These are phyloP conservation scores for Agrenia bidenticulata DNA, from an alignment of 2,888 invertebrate genomes.

Conservation along the genomic window DNA sequence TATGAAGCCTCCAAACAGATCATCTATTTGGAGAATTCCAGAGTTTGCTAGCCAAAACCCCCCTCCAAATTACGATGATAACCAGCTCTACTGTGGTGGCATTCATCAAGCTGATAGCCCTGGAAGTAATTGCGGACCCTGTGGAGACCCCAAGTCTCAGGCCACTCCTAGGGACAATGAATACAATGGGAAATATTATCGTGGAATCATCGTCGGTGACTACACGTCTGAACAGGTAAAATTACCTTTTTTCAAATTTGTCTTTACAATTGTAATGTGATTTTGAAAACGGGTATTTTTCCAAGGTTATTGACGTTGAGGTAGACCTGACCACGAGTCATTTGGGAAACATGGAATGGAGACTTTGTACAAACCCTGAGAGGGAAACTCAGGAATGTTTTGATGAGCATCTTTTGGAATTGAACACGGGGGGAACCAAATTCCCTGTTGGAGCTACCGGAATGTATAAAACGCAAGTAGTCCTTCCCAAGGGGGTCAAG, in stretches of 20 bases:
- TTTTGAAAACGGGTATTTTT: no score
- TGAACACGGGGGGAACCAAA: constrained; percentile 27
- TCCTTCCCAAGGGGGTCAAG: constrained; percentile 18
- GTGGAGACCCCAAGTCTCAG: constrained; percentile 20
- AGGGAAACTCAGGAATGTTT: constrained; percentile 31
- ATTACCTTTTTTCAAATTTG: no score
- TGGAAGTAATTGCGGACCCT: constrained; percentile 37
- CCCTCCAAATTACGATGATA: constrained; percentile 36
- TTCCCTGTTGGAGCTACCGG: constrained; percentile 7
- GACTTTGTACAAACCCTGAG: constrained; percentile 46
- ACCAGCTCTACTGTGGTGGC: constrained; percentile 34
- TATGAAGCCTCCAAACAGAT: constrained; percentile 35
- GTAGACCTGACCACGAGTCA: constrained; percentile 16
- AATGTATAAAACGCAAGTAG: neutral
- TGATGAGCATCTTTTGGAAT: constrained; percentile 37
- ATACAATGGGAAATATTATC: constrained; percentile 17
- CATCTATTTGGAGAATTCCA: constrained; percentile 36
- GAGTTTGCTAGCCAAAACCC: constrained; percentile 24
- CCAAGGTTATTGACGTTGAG: neutral
- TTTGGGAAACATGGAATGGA: constrained; percentile 10
- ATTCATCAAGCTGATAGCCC: constrained; percentile 35
- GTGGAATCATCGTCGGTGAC: constrained; percentile 26
- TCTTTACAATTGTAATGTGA: no score
- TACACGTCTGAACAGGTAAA: constrained; percentile 27
- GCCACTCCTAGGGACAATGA: constrained; percentile 24